Base-by-base conservation (phyloP, 2,113 vertebrate genomes). In the Erythrolamprus reginae region DNA sequence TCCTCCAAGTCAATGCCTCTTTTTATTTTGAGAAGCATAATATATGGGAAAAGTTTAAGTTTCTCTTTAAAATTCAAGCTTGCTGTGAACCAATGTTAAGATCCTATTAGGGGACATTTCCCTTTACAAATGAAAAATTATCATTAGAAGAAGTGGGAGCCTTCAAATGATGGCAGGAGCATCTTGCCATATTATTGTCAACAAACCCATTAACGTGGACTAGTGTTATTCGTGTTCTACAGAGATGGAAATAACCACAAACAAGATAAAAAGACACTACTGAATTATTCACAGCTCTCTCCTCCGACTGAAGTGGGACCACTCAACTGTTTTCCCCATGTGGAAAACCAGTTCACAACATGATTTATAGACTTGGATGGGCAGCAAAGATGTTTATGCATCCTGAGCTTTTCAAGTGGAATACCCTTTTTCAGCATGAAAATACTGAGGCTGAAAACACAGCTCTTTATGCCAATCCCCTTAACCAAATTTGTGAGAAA, bases 271-370 rank as follows among this genome's bases (percentile, higher is more conserved):
- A 88, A 85, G 82, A 82, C 38, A n/a, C 47, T 84, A 70, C 47
- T 70, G 82, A 91, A 91, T 65, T 70, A 91, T 70, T 55, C 24
- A 61, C 77, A 33, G 77, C 23, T 53, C 87, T 70, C 47, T 84
- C 56, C 91, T 8, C 86, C 1, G 24, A 58, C 89, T 45, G 89
- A 3, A 91, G 86, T 1, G 0, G 92, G 23, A 55, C 28, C 7
- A 55, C 56, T 82, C 92, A 91, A 90, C 90, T 83, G 82, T 77
- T 90, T 58, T 70, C 86, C 51, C 53, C 90, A 91, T 91, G 95
- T 89, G 88, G 86, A 93, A 82, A 42, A 38, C n/a, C 33, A 6
- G 45, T 84, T 93, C 93, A 89, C 70, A 8, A 0, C 82, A 88
- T 0, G 42, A 70, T 90, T 26, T 89, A 26, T 9, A 65, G 33